phyloP scores from a whole-genome alignment of 2,113 vertebrate species.

The Seriola quinqueradiata region DNA sequence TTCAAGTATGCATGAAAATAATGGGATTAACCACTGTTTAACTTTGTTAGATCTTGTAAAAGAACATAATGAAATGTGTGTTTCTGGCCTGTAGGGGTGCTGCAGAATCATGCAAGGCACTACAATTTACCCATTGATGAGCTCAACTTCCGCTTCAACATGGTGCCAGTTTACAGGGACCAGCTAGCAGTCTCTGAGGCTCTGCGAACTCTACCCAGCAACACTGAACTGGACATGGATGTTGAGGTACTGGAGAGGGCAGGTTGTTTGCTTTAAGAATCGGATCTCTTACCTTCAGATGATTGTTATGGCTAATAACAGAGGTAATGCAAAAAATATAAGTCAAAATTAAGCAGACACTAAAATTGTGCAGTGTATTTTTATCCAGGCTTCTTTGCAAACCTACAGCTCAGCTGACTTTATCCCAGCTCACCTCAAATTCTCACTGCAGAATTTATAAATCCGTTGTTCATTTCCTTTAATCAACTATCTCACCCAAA shows the following conservation, averaged over 20 bases:
- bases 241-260: slow-evolving; percentile 72
- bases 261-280: background rate
- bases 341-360: too few species aligned
- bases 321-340: too few species aligned
- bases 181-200: slow-evolving; percentile 83
- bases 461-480: background rate
- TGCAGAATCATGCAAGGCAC: slow-evolving; percentile 89
- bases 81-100: slow-evolving; percentile 75
- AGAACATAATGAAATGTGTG: background rate
- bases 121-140: slow-evolving; percentile 91
- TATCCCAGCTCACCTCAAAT: too few species aligned
- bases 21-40: background rate
- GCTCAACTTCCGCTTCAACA: slow-evolving; percentile 87
- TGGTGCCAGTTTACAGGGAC: slow-evolving; percentile 86
- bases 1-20: background rate
- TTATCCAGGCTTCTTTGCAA: too few species aligned
- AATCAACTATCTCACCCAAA: background rate
- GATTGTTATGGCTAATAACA: background rate
- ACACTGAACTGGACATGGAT: slow-evolving; percentile 84
- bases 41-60: background rate
- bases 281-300: background rate
- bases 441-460: background rate
- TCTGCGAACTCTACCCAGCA: slow-evolving; percentile 73
- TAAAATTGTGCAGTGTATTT: too few species aligned
- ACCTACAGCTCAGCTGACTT: too few species aligned